These are phyloP conservation scores for Rhinolophus sinicus DNA, from an alignment of 2,113 vertebrate species.

Conservation along the genomic window DNA sequence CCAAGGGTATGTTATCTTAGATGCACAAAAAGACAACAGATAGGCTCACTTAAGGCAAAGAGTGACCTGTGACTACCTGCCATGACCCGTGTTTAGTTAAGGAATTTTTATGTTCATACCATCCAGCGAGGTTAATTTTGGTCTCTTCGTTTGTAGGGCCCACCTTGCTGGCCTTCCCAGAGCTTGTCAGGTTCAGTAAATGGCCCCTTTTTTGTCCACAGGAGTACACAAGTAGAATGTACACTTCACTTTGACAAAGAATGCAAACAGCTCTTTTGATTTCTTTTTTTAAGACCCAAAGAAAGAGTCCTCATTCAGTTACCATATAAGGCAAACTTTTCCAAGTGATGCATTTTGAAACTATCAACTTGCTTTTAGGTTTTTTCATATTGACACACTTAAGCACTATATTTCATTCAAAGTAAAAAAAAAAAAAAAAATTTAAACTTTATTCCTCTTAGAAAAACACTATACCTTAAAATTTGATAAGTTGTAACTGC, in stretches of 20 bases:
- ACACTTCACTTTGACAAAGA: neutral
- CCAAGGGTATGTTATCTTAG: no score
- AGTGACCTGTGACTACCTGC: no score
- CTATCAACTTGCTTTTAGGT: neutral
- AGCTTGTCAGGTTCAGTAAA: no score
- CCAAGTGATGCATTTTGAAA: neutral
- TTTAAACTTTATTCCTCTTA: neutral
- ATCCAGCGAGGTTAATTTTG: no score
- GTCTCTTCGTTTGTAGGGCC: no score
- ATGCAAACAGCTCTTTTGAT: neutral
- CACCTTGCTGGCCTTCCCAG: no score
- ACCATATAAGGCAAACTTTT: neutral
- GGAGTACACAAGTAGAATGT: neutral
- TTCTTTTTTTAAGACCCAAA: neutral
- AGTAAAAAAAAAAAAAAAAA: neutral
- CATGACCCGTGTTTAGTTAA: no score
- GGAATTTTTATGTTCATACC: no score
- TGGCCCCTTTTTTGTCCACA: no score
- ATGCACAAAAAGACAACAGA: no score
- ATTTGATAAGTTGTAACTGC: neutral
- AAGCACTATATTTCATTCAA: neutral
- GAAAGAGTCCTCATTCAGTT: neutral
- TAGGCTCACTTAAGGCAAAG: no score
- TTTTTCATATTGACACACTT: neutral
- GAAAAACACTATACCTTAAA: neutral